Evolutionary conservation across 2,113 vertebrate species (phyloP), one percentile per base, ranked within the genome.

Genomic region (Zosterops pallidus): DNA sequence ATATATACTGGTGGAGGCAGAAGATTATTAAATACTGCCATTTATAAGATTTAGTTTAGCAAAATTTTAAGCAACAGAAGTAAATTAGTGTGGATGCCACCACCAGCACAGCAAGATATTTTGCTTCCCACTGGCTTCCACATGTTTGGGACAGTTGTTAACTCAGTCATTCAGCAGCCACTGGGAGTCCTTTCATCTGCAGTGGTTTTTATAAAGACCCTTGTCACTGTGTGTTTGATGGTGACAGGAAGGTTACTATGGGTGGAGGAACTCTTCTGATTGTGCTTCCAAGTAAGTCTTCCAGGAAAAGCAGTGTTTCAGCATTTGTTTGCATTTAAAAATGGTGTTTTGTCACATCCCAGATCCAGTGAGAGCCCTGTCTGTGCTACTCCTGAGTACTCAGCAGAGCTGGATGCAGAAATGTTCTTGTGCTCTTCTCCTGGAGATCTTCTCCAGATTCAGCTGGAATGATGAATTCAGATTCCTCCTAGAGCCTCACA

Each of bases 231-330:
- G 93, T 44, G 56, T 10, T 4, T 35, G 1, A 0, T 47, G 46
- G 2, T 23, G 76, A 16, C 13, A 17, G 5, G 12, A 88, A 31
- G 22, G 1, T 85, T 24, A 57, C 12, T 44, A 2, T 92, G 33
- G 69, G n/a, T 62, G 56, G 33, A 74, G 86, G 93, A 94, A 94
- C 86, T 81, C 59, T 1, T 37, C 46, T 95, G 12, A 4, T 17
- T 23, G 50, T 94, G 55, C 37, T 90, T 67, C 78, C 89, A 92
- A 77, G 93, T 96, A 92, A 94, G 86, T 86, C 28, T 75, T 57
- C 19, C 37, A 62, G n/a, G 31, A 62, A 60, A 70, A 84, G 35
- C 15, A 84, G 29, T 5, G 37, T 37, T 69, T 39, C 65, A 78
- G 64, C 23, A 13, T 35, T 47, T 53, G 39, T 41, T 68, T 59